Percentiles rank a stretch among this genome's conserved stretches.
These are phyloP conservation scores for Aelia acuminata DNA, from an alignment of 2,888 invertebrate genomes.

Conservation along the genomic window DNA sequence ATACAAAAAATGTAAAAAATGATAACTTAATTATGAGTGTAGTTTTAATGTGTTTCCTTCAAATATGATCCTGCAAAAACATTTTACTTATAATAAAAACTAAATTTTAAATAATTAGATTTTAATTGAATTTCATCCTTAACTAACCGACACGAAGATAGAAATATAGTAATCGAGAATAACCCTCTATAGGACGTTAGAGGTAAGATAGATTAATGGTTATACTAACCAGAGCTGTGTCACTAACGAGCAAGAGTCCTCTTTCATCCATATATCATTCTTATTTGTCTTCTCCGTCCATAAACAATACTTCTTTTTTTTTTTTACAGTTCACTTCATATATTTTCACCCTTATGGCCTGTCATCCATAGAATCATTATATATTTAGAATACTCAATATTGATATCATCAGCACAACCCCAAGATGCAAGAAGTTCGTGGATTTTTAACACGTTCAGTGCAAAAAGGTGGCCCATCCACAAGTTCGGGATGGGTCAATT, in stretches of 20 bases:
- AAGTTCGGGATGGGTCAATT: no score
- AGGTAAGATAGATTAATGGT: constrained; percentile 38
- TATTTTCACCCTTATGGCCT: background rate
- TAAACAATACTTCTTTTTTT: background rate
- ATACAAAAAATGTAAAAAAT: no score
- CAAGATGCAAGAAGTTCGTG: no score
- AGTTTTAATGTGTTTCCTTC: no score
- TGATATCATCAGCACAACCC: no score
- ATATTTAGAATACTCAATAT: no score
- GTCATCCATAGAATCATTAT: background rate
- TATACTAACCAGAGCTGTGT: constrained; percentile 22
- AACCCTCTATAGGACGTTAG: background rate
- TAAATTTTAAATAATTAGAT: no score
- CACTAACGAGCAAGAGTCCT: constrained; percentile 20
- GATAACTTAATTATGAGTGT: no score
- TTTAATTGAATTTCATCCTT: background rate
- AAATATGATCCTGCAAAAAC: no score
- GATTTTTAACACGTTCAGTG: no score
- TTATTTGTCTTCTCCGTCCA: constrained; percentile 11
- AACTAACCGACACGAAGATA: background rate
- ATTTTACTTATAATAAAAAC: no score
- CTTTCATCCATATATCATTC: constrained; percentile 35
- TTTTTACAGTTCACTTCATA: background rate
- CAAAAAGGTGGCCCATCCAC: no score
- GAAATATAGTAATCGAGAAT: background rate